Evolutionary conservation across 2,888 invertebrate species (phyloP), one percentile per base, ranked within the genome.

Genomic region (Cephalotes varians): DNA sequence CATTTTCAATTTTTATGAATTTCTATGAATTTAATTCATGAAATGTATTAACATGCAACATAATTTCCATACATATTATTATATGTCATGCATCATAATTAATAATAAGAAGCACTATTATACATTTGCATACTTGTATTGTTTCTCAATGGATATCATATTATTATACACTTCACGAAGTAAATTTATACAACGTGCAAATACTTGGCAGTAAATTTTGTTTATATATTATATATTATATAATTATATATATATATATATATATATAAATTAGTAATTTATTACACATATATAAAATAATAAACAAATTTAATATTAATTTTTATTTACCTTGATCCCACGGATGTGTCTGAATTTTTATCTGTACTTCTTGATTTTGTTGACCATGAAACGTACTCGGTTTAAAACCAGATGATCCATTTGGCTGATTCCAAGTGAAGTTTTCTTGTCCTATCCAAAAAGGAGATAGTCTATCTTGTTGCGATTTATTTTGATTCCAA

Each of bases 311-410:
- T 15, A 7, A 34, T 15, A 51, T 65, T 65, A 71, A 71, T 79
- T 60, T 62, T 49, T 21, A 40, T 60, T 82, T 86, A 92, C 92
- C 92, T 92, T 90, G 88, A 67, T 87, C 58, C 89, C 89, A 89
- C 1, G 44, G 83, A 40, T 37, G 71, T 62, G 58, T 67, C 9
- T 40, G 47, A 34, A 25, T 37, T 25, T 67, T 37, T 9, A 84
- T 47, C n/a, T 62, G 60, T 7, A 34, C 31, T 9, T 69, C 69
- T 47, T 69, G 67, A 54, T 34, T 73, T 28, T 81, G 79, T 6
- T 86, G 86, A 44, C 80, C 87, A 67, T 77, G 80, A 91, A 90
- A 91, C 0, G 84, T 80, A 47, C 77, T 82, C 12, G 90, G 90
- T 28, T 28, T 49, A 2, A 88, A 85, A 12, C 56, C 47, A 31